Evolutionary conservation across 2,113 vertebrate species (phyloP).

Genomic region (Chionis minor): DNA sequence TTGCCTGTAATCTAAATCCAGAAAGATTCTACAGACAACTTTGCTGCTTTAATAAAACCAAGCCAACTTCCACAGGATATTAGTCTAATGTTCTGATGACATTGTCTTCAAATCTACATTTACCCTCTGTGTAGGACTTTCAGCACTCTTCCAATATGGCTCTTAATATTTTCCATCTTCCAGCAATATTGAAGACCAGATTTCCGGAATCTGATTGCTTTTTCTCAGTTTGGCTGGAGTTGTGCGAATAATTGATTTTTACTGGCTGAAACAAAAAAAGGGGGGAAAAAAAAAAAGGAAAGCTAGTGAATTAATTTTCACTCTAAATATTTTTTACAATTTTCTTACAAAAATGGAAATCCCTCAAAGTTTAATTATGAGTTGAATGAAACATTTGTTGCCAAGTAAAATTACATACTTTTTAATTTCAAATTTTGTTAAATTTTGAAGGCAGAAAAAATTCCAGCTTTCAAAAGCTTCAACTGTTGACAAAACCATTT

Average conservation of each 20-base stretch:
- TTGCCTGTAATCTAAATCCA: background rate
- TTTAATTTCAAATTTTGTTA: background rate
- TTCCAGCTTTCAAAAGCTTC: background rate
- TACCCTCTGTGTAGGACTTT: background rate
- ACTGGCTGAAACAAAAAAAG: background rate
- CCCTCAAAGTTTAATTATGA: background rate
- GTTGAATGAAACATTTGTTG: background rate
- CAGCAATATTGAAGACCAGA: background rate
- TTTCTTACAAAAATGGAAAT: background rate
- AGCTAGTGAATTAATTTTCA: background rate
- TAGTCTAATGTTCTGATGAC: background rate
- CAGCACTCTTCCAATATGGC: background rate
- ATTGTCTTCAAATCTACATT: background rate
- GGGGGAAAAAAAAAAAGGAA: fast-evolving
- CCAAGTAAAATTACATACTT: background rate
- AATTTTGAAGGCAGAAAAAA: background rate
- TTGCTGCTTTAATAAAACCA: background rate
- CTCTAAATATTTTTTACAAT: background rate
- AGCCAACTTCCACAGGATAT: background rate
- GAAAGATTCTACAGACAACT: background rate
- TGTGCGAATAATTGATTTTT: background rate
- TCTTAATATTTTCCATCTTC: background rate
- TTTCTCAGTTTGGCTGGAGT: background rate
- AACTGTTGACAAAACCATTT: background rate
- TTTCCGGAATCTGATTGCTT: background rate